phyloP scores from a whole-genome alignment of 2,113 vertebrate species.

The Lynx canadensis region DNA sequence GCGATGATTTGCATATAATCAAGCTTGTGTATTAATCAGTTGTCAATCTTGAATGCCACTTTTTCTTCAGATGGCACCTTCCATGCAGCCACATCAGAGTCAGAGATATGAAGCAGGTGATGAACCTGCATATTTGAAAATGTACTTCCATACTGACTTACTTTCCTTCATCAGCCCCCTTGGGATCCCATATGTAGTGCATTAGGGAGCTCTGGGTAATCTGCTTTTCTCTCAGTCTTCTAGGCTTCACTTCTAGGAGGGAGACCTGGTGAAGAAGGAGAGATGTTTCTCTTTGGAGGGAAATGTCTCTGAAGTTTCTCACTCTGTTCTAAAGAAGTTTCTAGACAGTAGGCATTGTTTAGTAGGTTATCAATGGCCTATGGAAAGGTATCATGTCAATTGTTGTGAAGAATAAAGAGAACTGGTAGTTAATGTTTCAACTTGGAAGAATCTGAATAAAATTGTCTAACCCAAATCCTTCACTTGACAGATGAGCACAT shows the following conservation, averaged over 20 bases:
- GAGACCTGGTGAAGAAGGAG: constrained; percentile 51
- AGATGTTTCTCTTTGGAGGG: constrained; percentile 53
- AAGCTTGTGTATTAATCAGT: constrained; percentile 89
- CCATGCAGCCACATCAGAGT: constrained; percentile 16
- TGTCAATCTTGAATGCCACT: constrained; percentile 87
- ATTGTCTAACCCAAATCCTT: background rate
- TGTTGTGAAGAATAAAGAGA: background rate
- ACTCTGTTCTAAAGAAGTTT: background rate
- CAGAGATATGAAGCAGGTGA: constrained; percentile 67
- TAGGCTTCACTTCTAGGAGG: background rate
- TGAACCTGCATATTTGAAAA: constrained; percentile 13
- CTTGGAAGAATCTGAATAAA: background rate
- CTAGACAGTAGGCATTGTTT: background rate
- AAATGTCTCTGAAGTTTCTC: constrained; percentile 54
- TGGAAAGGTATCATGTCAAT: background rate
- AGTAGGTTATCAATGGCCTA: background rate
- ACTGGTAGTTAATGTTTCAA: background rate
- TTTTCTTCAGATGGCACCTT: constrained; percentile 77
- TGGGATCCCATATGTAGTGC: constrained; percentile 31
- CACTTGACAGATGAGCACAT: background rate
- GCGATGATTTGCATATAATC: constrained; percentile 92
- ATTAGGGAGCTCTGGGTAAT: background rate
- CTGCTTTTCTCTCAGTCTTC: background rate
- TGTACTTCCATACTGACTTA: background rate
- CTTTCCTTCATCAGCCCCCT: background rate